Percentiles rank a stretch among this genome's conserved stretches.
phyloP scores from a whole-genome alignment of 1,140 invertebrate species.

The Stratiolaelaps scimitus region DNA sequence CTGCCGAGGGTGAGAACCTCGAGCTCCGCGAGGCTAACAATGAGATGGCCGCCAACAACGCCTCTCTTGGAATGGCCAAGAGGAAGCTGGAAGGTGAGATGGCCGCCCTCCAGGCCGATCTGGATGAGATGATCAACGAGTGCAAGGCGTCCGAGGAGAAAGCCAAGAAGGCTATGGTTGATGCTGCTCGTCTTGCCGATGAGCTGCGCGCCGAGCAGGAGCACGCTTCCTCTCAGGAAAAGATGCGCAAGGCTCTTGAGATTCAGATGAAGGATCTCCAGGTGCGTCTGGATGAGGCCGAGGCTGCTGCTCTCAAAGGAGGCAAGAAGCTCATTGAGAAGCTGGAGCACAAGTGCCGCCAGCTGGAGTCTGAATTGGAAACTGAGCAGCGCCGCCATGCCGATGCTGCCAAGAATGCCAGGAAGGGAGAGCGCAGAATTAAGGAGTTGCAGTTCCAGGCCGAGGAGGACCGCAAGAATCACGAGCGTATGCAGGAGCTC shows the following conservation, averaged over 20 bases:
- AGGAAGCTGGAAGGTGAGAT: conserved; percentile 96
- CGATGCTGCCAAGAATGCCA: conserved; percentile 43
- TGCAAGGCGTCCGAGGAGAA: conserved; percentile 93
- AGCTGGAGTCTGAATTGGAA: conserved; percentile 91
- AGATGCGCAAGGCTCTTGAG: conserved; percentile 90
- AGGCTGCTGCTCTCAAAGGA: conserved; percentile 73
- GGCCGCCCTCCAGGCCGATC: conserved; percentile 87
- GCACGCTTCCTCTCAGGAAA: conserved; percentile 92
- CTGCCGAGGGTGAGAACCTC: conserved; percentile 86
- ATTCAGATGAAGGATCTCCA: conserved; percentile 96
- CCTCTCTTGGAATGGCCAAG: conserved; percentile 83
- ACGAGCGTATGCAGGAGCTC: conserved; percentile 91
- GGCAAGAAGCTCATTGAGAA: conserved; percentile 66
- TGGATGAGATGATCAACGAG: conserved; percentile 89
- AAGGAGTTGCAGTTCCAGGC: conserved; percentile 72
- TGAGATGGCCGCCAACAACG: conserved; percentile 80
- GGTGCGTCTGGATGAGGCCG: conserved; percentile 50
- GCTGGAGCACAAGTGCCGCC: conserved; percentile 50
- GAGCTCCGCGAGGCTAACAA: conserved; percentile 95
- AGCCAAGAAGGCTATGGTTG: conserved; percentile 95
- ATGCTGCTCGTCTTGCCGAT: conserved; percentile 90
- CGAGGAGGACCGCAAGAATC: conserved; percentile 94
- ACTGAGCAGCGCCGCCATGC: conserved; percentile 69
- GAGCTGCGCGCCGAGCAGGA: conserved; percentile 97
- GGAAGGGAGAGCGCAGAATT: conserved; percentile 66